Base-by-base conservation (phyloP, 2,797 vertebrate species). In the Kryptopterus vitreolus region DNA sequence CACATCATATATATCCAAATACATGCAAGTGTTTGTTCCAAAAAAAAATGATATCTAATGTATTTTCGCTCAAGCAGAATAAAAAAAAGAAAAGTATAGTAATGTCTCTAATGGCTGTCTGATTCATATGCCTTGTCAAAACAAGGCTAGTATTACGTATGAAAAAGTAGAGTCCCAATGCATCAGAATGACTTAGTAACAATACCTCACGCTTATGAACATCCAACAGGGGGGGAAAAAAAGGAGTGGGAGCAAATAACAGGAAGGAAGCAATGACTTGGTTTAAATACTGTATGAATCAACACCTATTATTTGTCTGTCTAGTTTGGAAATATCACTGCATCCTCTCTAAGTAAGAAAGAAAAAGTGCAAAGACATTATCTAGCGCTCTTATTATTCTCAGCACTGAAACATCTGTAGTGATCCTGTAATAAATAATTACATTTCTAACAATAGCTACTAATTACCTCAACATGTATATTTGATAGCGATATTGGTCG, bases 271-370 rank as follows among this genome's bases (percentile, higher is more conserved):
- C 79, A 87, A 86, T 89, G 88, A 90, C 73, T 83, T 80, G 78
- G 85, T 86, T 83, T 80, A 85, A 88, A 89, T 87, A 87, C 87
- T 83, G 86, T 82, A 58, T 88, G 85, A 83, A 90, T 87, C 82
- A 88, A 90, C 83, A 8, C 77, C 79, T 86, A 88, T 80, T 90
- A 87, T 66, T 46, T 43, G 48, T 26, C 26, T 52, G 68, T 52
- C 48, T 22, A 53, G 26, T 52, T 31, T 29, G 68, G 6, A 52
- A 71, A 71, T 33, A 53, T 71, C 50, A 33, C 29, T 53, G 29
- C 68, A 31, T 22, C 20, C 12, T 4, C 18, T 33, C 31, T 35
- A 20, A 72, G 29, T 53, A 72, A 53, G 20, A 2, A 72, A 15
- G 20, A 72, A 6, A 57, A 72, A 0, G 12, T 55, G 20, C 55